Conservation (phyloP, 2,888 invertebrate species). For the Scrobipalpa costella region DNA sequence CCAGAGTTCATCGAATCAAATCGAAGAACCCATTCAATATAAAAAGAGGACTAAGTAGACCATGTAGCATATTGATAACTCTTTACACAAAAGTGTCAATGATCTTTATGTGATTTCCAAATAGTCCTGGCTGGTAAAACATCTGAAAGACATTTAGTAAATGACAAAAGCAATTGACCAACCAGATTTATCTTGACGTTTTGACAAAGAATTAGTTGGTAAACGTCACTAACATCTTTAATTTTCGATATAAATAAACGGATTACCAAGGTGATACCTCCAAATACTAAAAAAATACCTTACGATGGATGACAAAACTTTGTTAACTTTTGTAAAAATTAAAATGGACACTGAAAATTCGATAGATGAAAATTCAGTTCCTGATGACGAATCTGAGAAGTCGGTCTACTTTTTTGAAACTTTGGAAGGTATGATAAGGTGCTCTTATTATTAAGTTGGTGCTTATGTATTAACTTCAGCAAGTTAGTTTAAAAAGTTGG, state of each 20-base stretch:
- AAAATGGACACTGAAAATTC: conserved; percentile 33
- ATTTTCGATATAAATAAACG: conserved; percentile 35
- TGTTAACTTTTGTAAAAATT: conserved; percentile 27
- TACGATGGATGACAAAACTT: conserved; percentile 26
- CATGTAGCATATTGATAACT: too few relatives aligned
- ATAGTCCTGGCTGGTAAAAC: conserved; percentile 1
- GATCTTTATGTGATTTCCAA: too few relatives aligned
- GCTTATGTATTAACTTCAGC: not conserved
- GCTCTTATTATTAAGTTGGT: not conserved
- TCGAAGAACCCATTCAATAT: too few relatives aligned
- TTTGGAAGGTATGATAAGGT: conserved; percentile 27
- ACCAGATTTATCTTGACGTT: conserved; percentile 14
- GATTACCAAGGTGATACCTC: conserved; percentile 27
- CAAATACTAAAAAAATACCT: conserved; percentile 23
- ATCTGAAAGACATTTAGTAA: not conserved
- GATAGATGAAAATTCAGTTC: conserved; percentile 36
- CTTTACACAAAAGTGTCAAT: too few relatives aligned
- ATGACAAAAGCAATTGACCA: not conserved
- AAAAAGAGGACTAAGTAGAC: too few relatives aligned
- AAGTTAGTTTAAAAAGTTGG: not conserved
- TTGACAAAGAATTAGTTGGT: not conserved
- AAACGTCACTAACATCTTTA: conserved; percentile 21
- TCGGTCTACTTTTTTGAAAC: conserved; percentile 49
- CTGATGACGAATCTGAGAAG: conserved; percentile 41
- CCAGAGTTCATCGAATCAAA: too few relatives aligned